Base-by-base conservation (phyloP, 2,888 invertebrate species). In the Asteroscopus sphinx region DNA sequence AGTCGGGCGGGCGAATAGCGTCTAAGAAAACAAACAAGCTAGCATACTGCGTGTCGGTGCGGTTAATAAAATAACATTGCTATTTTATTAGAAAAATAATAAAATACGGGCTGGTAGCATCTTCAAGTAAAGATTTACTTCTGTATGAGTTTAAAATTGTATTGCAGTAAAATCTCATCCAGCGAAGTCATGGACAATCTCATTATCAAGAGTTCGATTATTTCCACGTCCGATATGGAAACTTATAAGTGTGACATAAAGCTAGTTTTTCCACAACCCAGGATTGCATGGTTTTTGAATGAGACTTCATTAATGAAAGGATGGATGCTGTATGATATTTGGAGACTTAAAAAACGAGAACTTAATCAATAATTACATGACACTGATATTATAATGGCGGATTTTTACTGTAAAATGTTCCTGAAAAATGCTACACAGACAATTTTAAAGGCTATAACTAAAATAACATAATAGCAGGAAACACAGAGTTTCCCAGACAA, bases 1-100 rank as follows among this genome's bases (percentile, higher is more conserved):
- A 97, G 95, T 91, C 97, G 95, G 94, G 96, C 96, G 83, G 97
- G 96, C 94, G 97, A 97, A 95, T 97, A 97, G 94, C 97, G 97
- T 96, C 97, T 97, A 96, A 85, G 87, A 88, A 91, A 91, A 92
- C 86, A 92, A 90, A 92, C 87, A 82, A 77, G 83, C 92, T 89
- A 91, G 90, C 90, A 83, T 83, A 87, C 83, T 88, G 73, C 80
- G 76, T 80, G 75, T 73, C 40, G 65, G 78, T 75, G 81, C 81
- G 63, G 66, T 67, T 66, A 71, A 76, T 68, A 46, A 76, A 77
- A 69, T 70, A 76, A 74, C 63, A 69, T 69, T 72, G 66, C 77
- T 61, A 65, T 55, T 62, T 53, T 59, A 58, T 62, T 66, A 62
- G 48, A 75, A 73, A n/a, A 66, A 74, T 57, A 52, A 51, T 42